Evolutionary conservation across 2,113 vertebrate genomes (phyloP).

Genomic region (Coryphaenoides rupestris): DNA sequence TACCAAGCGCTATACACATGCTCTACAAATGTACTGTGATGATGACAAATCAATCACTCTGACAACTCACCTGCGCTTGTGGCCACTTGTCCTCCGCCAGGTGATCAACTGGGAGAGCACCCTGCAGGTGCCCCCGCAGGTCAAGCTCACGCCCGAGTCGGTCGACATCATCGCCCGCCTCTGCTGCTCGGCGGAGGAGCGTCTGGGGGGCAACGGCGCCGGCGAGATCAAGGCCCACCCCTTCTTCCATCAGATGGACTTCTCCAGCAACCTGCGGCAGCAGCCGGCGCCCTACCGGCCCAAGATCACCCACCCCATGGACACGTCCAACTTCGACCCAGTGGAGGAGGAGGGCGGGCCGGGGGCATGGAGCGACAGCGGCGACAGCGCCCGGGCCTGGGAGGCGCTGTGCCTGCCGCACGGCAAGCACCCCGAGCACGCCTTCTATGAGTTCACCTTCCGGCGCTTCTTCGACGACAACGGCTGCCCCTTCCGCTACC

Average conservation of each 20-base stretch:
- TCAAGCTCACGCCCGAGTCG: conserved; percentile 88
- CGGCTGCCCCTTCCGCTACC: conserved; percentile 91
- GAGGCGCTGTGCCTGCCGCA: conserved; percentile 81
- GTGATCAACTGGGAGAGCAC: conserved; percentile 98
- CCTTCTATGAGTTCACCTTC: conserved; percentile 98
- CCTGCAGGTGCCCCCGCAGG: conserved; percentile 90
- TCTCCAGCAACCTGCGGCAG: conserved; percentile 88
- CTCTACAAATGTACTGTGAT: no score
- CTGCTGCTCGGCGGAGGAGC: conserved; percentile 89
- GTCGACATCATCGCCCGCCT: conserved; percentile 90
- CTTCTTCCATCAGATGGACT: conserved; percentile 88
- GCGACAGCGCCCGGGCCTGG: conserved; percentile 84
- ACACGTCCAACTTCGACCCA: conserved; percentile 98
- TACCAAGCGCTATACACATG: no score
- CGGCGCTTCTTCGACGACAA: conserved; percentile 97
- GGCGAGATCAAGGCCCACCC: conserved; percentile 93
- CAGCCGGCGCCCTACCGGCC: conserved; percentile 93
- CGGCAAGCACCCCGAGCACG: conserved; percentile 91
- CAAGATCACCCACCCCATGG: conserved; percentile 96
- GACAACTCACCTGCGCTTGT: no score
- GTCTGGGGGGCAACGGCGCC: conserved; percentile 87
- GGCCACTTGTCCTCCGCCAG: conserved; percentile 54
- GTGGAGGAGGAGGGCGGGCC: conserved; percentile 89
- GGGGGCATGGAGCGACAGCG: conserved; percentile 84
- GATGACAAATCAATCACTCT: no score